Evolutionary conservation across 2,113 vertebrate genomes (phyloP), one percentile per base, ranked within the genome.

Genomic region (Eclectus roratus): DNA sequence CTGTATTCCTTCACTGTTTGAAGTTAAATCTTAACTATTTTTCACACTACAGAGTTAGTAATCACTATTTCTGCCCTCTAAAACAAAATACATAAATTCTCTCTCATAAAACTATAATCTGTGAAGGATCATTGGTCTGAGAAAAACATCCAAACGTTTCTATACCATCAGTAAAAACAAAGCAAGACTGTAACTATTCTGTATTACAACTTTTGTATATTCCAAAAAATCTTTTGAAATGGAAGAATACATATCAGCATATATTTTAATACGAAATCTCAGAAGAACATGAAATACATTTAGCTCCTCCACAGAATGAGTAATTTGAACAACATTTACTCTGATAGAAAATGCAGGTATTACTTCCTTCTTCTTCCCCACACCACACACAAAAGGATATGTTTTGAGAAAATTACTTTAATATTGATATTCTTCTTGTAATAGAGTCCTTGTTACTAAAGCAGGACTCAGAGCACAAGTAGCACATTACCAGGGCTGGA

Each of bases 371-470:
- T 66, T 70, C 74, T 76, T 49, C 60, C 68, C 29, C 60, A 63
- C 29, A 46, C 20, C 46, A 88, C 7, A 5, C 21, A 91, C 64
- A 68, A 79, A 71, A 90, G 71, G 44, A 95, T 93, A 88, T 74
- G 15, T 90, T 81, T 88, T 6, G 60, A 90, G 91, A 94, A 97
- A 96, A 96, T 96, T 50, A 94, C 95, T 93, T 88, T 94, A 94
- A 95, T 91, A 91, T 88, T 95, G 68, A 74, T 78, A 25, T 78
- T 93, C 37, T 96, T 49, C 71, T 83, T 18, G 68, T 80, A 60
- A 83, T 15, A 80, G 64, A 92, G 73, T 79, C 71, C 33, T 78
- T 64, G 79, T 88, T 80, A 35, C 19, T 33, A 37, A 91, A 64
- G 74, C 79, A 85, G 71, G 71, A 53, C 41, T 77, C 28, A 5